Evolutionary conservation across 2,888 invertebrate species (phyloP).

Genomic region (Amphipyra tragopoginis): DNA sequence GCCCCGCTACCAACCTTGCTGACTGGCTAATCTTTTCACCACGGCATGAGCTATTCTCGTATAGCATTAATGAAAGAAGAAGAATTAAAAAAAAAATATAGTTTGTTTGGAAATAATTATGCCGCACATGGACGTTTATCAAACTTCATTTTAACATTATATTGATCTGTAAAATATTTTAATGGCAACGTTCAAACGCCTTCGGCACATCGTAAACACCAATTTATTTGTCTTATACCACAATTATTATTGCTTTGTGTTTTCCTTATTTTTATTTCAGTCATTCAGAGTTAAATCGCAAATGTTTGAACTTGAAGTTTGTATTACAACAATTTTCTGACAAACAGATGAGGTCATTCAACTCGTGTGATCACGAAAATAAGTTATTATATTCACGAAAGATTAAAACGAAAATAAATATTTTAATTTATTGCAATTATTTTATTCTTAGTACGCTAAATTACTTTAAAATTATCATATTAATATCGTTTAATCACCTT

Average conservation of each 20-base stretch:
- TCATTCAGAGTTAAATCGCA: conserved; percentile 9
- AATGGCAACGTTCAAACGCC: conserved; percentile 46
- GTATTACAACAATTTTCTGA: conserved; percentile 17
- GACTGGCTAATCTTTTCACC: no score
- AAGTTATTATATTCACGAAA: conserved; percentile 27
- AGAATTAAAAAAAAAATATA: no score
- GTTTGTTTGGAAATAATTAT: neutral
- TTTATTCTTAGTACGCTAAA: neutral
- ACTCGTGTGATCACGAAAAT: conserved; percentile 25
- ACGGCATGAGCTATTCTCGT: no score
- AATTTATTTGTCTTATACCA: conserved; percentile 35
- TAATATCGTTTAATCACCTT: no score
- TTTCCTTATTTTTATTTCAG: conserved; percentile 19
- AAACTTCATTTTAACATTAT: conserved; percentile 36
- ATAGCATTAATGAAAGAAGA: no score
- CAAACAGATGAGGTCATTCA: conserved; percentile 28
- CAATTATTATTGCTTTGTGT: conserved; percentile 18
- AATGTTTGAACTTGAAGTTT: conserved; percentile 25
- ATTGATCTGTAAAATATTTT: conserved; percentile 41
- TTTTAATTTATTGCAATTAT: conserved; percentile 12
- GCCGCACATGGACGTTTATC: conserved; percentile 14
- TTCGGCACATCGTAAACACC: conserved; percentile 49
- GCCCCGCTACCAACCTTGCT: no score
- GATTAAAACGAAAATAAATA: conserved; percentile 21
- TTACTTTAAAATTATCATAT: no score